A percentile compares a stretch with the other conserved stretches of the same genome.
Conservation (phyloP, 2,888 invertebrate genomes). For the Hyposoter didymator region DNA sequence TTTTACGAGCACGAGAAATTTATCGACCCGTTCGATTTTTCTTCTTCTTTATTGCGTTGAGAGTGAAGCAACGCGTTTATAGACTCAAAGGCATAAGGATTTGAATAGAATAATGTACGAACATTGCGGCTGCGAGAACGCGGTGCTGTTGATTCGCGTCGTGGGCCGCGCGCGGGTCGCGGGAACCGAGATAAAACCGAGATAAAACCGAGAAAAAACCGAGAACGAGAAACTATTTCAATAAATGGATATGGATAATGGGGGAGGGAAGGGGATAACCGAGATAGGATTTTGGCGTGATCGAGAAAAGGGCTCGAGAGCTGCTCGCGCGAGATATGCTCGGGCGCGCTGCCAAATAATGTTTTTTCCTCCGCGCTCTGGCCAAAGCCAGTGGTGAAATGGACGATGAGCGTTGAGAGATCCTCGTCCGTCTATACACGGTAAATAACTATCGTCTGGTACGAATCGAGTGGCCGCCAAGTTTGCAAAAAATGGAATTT, state of each 20-base stretch:
- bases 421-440: slow-evolving; percentile 47
- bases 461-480: not conserved
- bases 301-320: slow-evolving; percentile 28
- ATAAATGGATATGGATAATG: too few species aligned
- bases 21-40: not conserved
- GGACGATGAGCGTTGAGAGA: slow-evolving; percentile 59
- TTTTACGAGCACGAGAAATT: not conserved
- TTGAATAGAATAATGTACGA: slow-evolving; percentile 48
- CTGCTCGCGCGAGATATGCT: slow-evolving; percentile 26
- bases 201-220: slow-evolving; percentile 43
- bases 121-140: slow-evolving; percentile 16
- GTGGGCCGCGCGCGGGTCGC: slow-evolving; percentile 10
- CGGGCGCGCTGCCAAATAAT: slow-evolving; percentile 62
- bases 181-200: slow-evolving; percentile 32
- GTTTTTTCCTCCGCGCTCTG: slow-evolving; percentile 52
- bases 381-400: slow-evolving; percentile 41
- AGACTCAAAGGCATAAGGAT: slow-evolving; percentile 67
- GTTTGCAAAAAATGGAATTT: too few species aligned
- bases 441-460: not conserved
- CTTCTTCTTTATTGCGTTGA: too few species aligned
- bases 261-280: slow-evolving; percentile 36
- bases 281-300: slow-evolving; percentile 44
- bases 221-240: too few species aligned
- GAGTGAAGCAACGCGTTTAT: slow-evolving; percentile 32
- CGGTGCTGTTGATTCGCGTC: slow-evolving; percentile 41